Evolutionary conservation across 1,140 invertebrate species (phyloP).

Genomic region (Acromyrmex heyeri): DNA sequence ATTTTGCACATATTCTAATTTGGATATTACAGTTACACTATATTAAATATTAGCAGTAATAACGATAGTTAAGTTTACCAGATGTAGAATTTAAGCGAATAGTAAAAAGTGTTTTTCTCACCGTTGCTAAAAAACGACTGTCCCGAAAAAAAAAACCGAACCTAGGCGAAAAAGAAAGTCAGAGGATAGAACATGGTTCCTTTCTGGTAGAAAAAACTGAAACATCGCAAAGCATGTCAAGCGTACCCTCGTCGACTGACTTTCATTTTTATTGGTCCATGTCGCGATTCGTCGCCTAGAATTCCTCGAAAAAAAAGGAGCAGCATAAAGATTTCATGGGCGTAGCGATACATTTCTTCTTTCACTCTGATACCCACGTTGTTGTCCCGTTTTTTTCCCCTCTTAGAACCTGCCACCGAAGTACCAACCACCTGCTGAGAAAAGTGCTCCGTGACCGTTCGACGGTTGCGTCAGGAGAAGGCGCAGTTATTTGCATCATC

Average conservation of each 20-base stretch:
- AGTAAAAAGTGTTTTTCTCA: background rate
- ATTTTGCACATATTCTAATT: background rate
- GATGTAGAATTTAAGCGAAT: background rate
- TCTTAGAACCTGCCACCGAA: conserved; percentile 71
- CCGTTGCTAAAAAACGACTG: background rate
- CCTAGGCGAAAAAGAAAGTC: background rate
- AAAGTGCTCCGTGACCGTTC: conserved; percentile 79
- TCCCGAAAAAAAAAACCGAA: background rate
- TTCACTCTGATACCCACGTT: background rate
- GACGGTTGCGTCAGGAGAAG: conserved; percentile 76
- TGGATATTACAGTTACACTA: background rate
- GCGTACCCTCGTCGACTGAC: conserved; percentile 60
- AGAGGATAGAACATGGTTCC: background rate
- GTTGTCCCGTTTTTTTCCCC: conserved; percentile 60
- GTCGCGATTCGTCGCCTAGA: conserved; percentile 67
- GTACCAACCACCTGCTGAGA: conserved; percentile 83
- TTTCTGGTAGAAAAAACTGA: background rate
- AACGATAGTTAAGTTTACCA: background rate
- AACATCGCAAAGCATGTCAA: background rate
- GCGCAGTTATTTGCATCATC: conserved; percentile 84
- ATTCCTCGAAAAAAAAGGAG: conserved; percentile 13
- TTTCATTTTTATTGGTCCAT: conserved; percentile 73
- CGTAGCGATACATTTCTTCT: conserved; percentile 36
- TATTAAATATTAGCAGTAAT: background rate
- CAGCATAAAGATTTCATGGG: conserved; percentile 31